Base-by-base conservation (phyloP, 2,888 invertebrate species). In the Cryptophagus acutangulus region DNA sequence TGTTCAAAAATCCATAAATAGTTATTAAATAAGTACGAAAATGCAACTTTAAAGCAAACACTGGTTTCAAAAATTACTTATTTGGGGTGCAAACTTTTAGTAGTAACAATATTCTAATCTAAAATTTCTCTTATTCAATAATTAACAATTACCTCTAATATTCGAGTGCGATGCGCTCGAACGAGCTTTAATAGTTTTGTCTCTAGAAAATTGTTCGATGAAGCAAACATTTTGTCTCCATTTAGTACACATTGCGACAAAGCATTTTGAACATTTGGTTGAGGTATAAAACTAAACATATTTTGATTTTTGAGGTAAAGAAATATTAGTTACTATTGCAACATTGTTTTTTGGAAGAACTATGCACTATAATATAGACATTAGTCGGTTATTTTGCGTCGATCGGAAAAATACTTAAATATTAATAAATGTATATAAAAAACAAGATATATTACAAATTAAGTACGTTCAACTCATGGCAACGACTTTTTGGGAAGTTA, bases 61-160 rank as follows among this genome's bases (percentile, higher is more conserved):
- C 26, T 26, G 26, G 26, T 26, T 26, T 26, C n/a, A 4, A 26
- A n/a, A 20, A 8, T 20, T 8, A 20, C 9, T 20, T 20, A 6
- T 8, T 12, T 4, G 3, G 26, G 26, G 9, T 26, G 26, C 26
- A 13, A 4, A 4, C 12, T n/a, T 4, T 26, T 26, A 3, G 26
- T 26, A 26, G 26, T 57, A 62, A 61, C 59, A 62, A 61, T 52
- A 54, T 49, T 39, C 43, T 51, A 49, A 13, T 31, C 49, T 54
- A 61, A 50, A 54, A n/a, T n/a, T n/a, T n/a, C n/a, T 37, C 65
- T 66, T 67, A 67, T 53, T 55, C 63, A 68, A 60, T 68, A 67
- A 65, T 64, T 68, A 67, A 67, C 67, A 68, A 67, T 63, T 59
- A 66, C 63, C 63, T 65, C 54, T 55, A 20, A 20, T n/a, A 52